Evolutionary conservation across 2,113 vertebrate species (phyloP), one percentile per base, ranked within the genome.

Genomic region (Salminus brasiliensis): DNA sequence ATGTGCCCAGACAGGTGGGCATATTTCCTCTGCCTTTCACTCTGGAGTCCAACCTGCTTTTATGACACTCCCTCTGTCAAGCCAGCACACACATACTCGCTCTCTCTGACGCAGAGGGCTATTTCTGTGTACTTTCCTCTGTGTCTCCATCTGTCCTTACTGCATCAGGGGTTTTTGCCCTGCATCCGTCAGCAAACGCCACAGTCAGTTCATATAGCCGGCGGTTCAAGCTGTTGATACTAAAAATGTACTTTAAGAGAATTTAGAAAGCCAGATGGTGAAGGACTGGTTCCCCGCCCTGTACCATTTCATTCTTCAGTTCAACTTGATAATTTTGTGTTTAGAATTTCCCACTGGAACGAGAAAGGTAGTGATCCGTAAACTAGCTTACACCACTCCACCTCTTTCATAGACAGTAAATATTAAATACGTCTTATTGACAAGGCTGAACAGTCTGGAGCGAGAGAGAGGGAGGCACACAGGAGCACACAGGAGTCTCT

Each of bases 141-240:
- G 83, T 57, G 80, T 81, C 70, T 81, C 86, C 86, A 87, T 87
- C 86, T 85, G 84, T 83, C 60, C 73, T 69, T 81, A 68, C 70
- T 76, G 57, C 80, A 78, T 52, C 18, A 62, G 79, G 60, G 65
- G 81, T 43, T 43, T 43, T 36, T 73, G 53, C 32, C 71, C 36
- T 15, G 25, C 57, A 45, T 74, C 57, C 77, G 32, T 69, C 68
- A 78, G 23, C 25, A 74, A 47, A 32, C 27, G 32, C 15, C 49
- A 16, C 12, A 34, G 11, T 71, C n/a, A 23, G 18, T 30, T 47
- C 10, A 16, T 49, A 36, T 12, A 49, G 27, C 15, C 8, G 39
- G 18, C 45, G 2, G 4, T 27, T 21, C 15, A 47, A 62, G 66
- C 53, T 70, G 47, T 21, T 36, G 30, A 62, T 57, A 30, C 25